These are phyloP conservation scores for Aphidius colemani DNA, from an alignment of 2,888 invertebrate genomes.

Conservation along the genomic window DNA sequence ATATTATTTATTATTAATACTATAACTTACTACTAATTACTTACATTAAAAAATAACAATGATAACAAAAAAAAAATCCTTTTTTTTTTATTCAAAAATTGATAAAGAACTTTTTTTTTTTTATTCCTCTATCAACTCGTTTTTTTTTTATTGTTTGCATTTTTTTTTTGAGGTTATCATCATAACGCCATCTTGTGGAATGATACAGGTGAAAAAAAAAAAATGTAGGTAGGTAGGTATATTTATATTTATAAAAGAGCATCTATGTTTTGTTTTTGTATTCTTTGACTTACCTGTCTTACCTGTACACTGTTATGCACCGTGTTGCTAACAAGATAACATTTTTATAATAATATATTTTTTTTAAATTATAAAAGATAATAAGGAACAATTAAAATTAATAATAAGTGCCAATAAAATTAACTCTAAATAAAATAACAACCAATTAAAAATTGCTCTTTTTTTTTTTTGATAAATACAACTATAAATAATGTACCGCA, in stretches of 20 bases:
- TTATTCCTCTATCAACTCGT: background rate
- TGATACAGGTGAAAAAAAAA: no score
- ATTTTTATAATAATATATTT: conserved; percentile 1
- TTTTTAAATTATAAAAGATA: background rate
- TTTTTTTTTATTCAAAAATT: background rate
- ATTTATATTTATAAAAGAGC: no score
- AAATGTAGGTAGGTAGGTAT: no score
- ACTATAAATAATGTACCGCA: no score
- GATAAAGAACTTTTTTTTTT: background rate
- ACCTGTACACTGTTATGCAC: conserved; percentile 5
- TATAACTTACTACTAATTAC: no score
- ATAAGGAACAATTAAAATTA: background rate
- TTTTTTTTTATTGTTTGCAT: background rate
- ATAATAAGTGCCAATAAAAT: background rate
- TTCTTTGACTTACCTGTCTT: no score
- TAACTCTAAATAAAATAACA: background rate
- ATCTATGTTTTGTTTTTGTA: no score
- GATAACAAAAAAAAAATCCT: no score
- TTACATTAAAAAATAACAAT: no score
- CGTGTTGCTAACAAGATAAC: conserved; percentile 12
- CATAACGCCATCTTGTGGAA: no score
- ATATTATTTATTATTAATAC: no score
- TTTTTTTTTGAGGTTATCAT: no score
- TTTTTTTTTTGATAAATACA: background rate
- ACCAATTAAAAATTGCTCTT: conserved; percentile 8